These are phyloP conservation scores for Micoletzkya japonica DNA, from an alignment of 2,888 invertebrate genomes.

Conservation along the genomic window DNA sequence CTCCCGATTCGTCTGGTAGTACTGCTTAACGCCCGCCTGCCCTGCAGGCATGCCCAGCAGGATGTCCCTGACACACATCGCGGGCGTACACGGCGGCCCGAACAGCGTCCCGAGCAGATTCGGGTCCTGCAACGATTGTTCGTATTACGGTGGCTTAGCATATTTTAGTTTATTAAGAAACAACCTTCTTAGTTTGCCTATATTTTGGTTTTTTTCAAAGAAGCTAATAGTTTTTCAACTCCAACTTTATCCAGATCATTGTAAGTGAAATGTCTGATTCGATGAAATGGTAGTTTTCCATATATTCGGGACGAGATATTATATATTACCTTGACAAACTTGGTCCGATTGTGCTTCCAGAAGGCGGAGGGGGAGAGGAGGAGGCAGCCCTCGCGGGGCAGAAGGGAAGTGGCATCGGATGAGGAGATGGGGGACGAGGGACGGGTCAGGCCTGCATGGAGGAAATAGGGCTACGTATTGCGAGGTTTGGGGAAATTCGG, in stretches of 20 bases:
- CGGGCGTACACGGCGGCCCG: conserved; percentile 45
- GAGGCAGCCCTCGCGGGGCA: conserved; percentile 47
- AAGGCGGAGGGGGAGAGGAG: conserved; percentile 52
- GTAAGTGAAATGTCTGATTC: too few species aligned
- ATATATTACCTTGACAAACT: conserved; percentile 33
- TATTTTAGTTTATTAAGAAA: too few species aligned
- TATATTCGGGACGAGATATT: too few species aligned
- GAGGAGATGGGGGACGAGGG: neutral
- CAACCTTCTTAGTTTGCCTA: too few species aligned
- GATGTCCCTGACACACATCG: conserved; percentile 53
- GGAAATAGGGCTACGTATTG: too few species aligned
- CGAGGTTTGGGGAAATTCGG: too few species aligned
- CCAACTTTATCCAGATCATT: too few species aligned
- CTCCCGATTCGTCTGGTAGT: conserved; percentile 55
- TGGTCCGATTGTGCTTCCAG: conserved; percentile 45
- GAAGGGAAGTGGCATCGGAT: conserved; percentile 1
- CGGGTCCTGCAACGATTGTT: conserved; percentile 41
- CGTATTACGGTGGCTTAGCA: too few species aligned
- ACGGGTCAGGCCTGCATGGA: too few species aligned
- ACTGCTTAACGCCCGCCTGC: conserved; percentile 51
- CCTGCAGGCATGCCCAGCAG: conserved; percentile 51
- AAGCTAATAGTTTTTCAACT: too few species aligned
- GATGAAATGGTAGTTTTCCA: too few species aligned
- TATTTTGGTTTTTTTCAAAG: too few species aligned
- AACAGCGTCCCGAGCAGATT: conserved; percentile 50